Base-by-base conservation (phyloP, 2,113 vertebrate species). In the Syngnathus scovelli region DNA sequence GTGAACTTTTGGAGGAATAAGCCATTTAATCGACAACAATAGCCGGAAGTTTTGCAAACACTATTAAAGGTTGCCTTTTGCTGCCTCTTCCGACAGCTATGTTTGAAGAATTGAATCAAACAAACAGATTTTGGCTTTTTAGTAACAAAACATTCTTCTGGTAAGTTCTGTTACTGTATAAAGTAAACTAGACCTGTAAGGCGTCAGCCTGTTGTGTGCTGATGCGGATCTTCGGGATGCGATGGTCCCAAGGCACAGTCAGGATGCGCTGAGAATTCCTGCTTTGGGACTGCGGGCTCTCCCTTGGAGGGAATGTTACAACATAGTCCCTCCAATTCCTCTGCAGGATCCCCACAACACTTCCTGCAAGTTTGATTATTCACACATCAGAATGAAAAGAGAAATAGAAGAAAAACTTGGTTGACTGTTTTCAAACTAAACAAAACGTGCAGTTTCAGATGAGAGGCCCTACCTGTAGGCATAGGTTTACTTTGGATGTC, bases 261-360 rank as follows among this genome's bases (percentile, higher is more conserved):
- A 99, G 93, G 78, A 98, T 86, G 33, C 93, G 95, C 92, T 95
- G 93, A 37, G 92, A 78, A 58, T 89, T 93, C 83, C 92, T 94
- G 83, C 90, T 90, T 84, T 95, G 96, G 2, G 90, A 88, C 51
- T 92, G 94, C 38, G 81, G 84, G 64, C 94, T 94, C 69, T 98
- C 96, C 74, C 92, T 91, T 58, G 89, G 86, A 5, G 96, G 96
- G 63, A 98, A 97, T 1, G 95, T 98, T 37, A 93, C 97, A 79
- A 98, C 95, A 4, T 96, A 99, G 87, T 99, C 96, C 66, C 96
- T 90, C 97, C 96, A 98, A 81, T 96, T 98, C 88, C 95, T 94
- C 68, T 98, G 96, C 64, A 92, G 85, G 82, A 98, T 90, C 62
- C 96, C 97, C 65, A 98, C 93, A 2, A 98, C 91, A 48, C 90